A percentile compares a stretch with the other conserved stretches of the same genome.
phyloP scores from a whole-genome alignment of 23 tunicate genomes.

The Ascidia mentula region DNA sequence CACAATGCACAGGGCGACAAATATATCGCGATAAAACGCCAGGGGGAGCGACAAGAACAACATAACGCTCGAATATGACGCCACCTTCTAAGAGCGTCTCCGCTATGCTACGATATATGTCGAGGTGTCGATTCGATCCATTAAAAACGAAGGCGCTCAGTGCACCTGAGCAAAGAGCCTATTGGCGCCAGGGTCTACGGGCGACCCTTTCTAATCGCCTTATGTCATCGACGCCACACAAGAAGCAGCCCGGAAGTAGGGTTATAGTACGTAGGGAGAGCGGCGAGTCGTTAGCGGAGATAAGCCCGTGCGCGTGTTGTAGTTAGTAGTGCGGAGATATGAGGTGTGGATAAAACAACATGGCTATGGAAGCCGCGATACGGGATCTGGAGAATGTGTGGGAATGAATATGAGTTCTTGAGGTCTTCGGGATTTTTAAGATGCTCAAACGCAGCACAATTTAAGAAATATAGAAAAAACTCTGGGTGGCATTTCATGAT shows the following conservation, averaged over 20 bases:
- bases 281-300: background rate
- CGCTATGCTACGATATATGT: background rate
- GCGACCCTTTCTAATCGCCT: slow-evolving; percentile 42
- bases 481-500: too few species aligned
- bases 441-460: too few species aligned
- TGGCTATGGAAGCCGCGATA: background rate
- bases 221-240: slow-evolving; percentile 57
- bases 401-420: too few species aligned
- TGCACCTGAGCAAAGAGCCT: slow-evolving; percentile 34
- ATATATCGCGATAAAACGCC: slow-evolving; percentile 1
- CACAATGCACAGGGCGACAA: background rate
- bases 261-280: background rate
- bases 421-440: too few species aligned
- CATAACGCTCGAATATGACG: background rate
- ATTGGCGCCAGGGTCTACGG: slow-evolving; percentile 42
- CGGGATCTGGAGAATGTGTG: too few species aligned
- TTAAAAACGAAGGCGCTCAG: slow-evolving; percentile 7
- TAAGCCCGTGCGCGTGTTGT: slow-evolving; percentile 5
- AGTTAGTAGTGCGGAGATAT: background rate
- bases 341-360: slow-evolving; percentile 7
- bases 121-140: slow-evolving; percentile 1
- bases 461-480: too few species aligned
- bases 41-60: background rate
- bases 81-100: background rate
- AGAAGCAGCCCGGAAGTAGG: slow-evolving; percentile 15